These are phyloP conservation scores for Netelia fuscicornis DNA, from an alignment of 2,888 invertebrate genomes.

Conservation along the genomic window DNA sequence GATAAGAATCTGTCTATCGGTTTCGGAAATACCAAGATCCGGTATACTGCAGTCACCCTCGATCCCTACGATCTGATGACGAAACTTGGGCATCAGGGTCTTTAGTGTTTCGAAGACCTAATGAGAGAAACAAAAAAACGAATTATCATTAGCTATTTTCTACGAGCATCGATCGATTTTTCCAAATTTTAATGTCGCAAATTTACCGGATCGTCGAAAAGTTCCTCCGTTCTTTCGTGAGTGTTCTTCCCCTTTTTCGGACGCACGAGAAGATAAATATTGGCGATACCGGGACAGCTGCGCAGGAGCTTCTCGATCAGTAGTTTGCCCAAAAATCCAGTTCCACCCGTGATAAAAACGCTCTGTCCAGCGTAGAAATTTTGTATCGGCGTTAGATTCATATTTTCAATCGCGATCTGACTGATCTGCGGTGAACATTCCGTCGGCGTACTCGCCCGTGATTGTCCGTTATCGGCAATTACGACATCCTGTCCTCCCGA, in stretches of 20 bases:
- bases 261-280: conserved; percentile 87
- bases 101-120: conserved; percentile 87
- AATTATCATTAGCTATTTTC: background rate
- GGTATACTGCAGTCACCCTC: conserved; percentile 88
- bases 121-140: conserved; percentile 52
- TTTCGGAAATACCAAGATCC: conserved; percentile 87
- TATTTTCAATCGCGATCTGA: conserved; percentile 67
- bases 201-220: conserved; percentile 84
- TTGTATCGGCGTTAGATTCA: conserved; percentile 82
- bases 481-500: conserved; percentile 82
- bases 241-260: conserved; percentile 87
- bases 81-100: conserved; percentile 87
- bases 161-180: background rate
- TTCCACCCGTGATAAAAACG: conserved; percentile 88
- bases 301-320: conserved; percentile 89
- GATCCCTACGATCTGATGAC: conserved; percentile 86
- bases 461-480: conserved; percentile 76
- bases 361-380: conserved; percentile 86
- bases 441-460: conserved; percentile 75
- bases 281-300: conserved; percentile 87
- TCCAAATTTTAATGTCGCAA: background rate
- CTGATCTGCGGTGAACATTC: conserved; percentile 74
- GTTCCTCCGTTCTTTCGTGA: conserved; percentile 85
- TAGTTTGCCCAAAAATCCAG: conserved; percentile 90
- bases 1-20: conserved; percentile 86